phyloP scores from a whole-genome alignment of 1,140 invertebrate species.

The Nylanderia fulva region DNA sequence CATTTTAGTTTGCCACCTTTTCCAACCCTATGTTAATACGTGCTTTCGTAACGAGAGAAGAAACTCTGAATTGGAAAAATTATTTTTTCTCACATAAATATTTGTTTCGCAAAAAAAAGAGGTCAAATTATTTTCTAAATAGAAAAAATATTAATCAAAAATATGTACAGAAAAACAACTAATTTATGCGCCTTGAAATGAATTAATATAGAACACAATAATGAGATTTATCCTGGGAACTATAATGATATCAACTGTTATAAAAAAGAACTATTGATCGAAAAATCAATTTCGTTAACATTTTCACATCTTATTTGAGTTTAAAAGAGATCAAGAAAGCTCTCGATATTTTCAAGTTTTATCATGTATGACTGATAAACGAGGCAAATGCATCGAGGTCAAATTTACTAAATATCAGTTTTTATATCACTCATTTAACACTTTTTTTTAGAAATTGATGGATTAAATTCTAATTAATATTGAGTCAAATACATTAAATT shows the following conservation, averaged over 20 bases:
- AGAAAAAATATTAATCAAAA: constrained; percentile 22
- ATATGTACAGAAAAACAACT: background rate
- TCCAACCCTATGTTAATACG: background rate
- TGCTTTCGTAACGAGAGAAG: background rate
- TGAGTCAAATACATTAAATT: background rate
- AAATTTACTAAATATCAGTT: constrained; percentile 28
- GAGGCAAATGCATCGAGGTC: background rate
- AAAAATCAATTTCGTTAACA: constrained; percentile 15
- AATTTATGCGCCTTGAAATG: constrained; percentile 12
- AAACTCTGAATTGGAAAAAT: background rate
- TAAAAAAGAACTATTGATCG: background rate
- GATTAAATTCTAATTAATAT: background rate
- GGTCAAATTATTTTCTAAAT: background rate
- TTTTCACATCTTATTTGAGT: constrained; percentile 23
- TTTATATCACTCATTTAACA: background rate
- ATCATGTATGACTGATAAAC: background rate
- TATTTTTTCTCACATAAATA: constrained; percentile 9
- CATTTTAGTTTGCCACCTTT: constrained; percentile 7
- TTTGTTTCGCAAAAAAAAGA: background rate
- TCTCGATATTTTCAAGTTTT: constrained; percentile 10
- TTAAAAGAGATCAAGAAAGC: constrained; percentile 13
- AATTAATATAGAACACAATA: constrained; percentile 19
- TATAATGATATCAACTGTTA: too few relatives aligned
- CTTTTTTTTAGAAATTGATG: background rate
- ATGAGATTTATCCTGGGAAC: too few relatives aligned